Base-by-base conservation (phyloP, 2,888 invertebrate genomes). In the Parascotia fuliginaria region DNA sequence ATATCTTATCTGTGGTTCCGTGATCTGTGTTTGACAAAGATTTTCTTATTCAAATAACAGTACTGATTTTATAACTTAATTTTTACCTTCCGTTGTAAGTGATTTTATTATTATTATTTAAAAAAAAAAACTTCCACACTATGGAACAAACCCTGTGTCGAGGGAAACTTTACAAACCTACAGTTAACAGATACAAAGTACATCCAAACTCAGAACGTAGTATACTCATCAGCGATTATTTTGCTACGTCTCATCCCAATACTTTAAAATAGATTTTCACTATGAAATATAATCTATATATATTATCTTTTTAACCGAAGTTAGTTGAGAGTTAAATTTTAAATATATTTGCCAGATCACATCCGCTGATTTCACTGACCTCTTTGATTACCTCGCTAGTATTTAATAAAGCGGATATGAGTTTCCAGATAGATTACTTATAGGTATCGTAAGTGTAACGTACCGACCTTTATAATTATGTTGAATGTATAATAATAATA, bases 371-470 rank as follows among this genome's bases (percentile, higher is more conserved):
- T 69, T 67, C 61, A 73, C 59, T 74, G 72, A 70, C 75, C 77
- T 73, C 60, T 70, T 54, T 49, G 52, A 69, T 73, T 68, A 65
- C 55, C 63, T 48, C 60, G 60, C 58, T 59, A 61, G 65, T 69
- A 72, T 71, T 73, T 73, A 71, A 77, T 74, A 65, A 73, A 75
- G 61, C 77, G 78, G 77, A 77, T 77, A 75, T 77, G 70, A 77
- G 71, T 67, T 70, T 67, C 67, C 58, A 70, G 58, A 69, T 68
- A 59, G 56, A 74, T 70, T 64, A 47, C 38, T 42, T 45, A 49
- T 45, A 52, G 60, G 62, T 60, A 50, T 55, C 48, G 55, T 49
- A 55, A 37, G 22, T 12, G 40, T 45, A 46, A 43, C 38, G 40
- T 40, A 32, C 36, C n/a, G n/a, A n/a, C n/a, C n/a, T n/a, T n/a